Base-by-base conservation (phyloP, 2,888 invertebrate species). In the Plutella xylostella region DNA sequence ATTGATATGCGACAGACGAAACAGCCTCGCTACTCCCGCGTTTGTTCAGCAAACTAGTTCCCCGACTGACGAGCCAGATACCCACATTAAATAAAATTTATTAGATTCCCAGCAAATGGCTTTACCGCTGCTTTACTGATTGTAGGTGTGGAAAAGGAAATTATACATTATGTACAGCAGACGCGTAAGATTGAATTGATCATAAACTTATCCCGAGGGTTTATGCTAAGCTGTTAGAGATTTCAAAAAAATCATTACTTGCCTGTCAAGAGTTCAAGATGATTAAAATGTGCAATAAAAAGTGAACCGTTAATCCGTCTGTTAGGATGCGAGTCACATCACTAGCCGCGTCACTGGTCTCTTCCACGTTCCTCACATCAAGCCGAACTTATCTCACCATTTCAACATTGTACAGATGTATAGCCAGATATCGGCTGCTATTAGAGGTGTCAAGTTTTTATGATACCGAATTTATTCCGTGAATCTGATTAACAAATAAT, bases 1-100 rank as follows among this genome's bases (percentile, higher is more conserved):
- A 74, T 75, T 74, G 74, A 73, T 74, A 68, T 66, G 71, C 65
- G 70, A n/a, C n/a, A n/a, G n/a, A n/a, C n/a, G n/a, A 72, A 66
- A 50, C 55, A 41, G 45, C 41, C 48, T 47, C 43, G 44, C 45
- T 41, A 38, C 33, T 25, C 19, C 15, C n/a, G n/a, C 11, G 31
- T n/a, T 25, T 19, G 20, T 19, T 59, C n/a, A n/a, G n/a, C n/a
- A 60, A 54, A 67, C 68, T 66, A 65, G 65, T 65, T 68, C 56
- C 21, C 15, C 35, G 17, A 12, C n/a, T 9, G 30, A 30, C 30
- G 33, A 33, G 14, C 17, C 15, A 6, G 2, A 33, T 5, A 7
- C 33, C 2, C n/a, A n/a, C n/a, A n/a, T n/a, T n/a, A n/a, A n/a
- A n/a, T n/a, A n/a, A n/a, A n/a, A n/a, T n/a, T n/a, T n/a, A n/a